Evolutionary conservation across 1,140 invertebrate species (phyloP).

Genomic region (Drosophila neocordata): DNA sequence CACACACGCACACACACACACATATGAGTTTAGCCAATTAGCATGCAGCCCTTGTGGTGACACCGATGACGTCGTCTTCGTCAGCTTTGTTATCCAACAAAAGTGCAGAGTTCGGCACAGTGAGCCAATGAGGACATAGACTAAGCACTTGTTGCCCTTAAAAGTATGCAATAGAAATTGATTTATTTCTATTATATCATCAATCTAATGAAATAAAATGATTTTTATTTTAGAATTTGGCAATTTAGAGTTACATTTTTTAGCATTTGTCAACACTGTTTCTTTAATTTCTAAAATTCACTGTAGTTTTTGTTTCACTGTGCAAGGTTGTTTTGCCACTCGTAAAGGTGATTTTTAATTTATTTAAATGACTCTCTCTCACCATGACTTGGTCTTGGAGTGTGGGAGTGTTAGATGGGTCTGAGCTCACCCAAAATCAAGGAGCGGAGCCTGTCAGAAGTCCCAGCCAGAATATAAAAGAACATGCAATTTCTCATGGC

Average conservation of each 20-base stretch:
- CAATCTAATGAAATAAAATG: too few species aligned
- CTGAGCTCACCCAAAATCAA: constrained; percentile 61
- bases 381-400: neutral
- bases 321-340: constrained; percentile 14
- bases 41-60: constrained; percentile 69
- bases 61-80: constrained; percentile 63
- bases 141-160: neutral
- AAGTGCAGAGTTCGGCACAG: constrained; percentile 37
- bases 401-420: neutral
- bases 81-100: neutral
- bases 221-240: too few species aligned
- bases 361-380: constrained; percentile 66
- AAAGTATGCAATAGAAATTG: neutral
- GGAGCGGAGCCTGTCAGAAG: constrained; percentile 31
- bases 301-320: neutral
- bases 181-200: neutral
- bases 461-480: constrained; percentile 23
- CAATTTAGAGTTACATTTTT: too few species aligned
- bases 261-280: too few species aligned
- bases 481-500: constrained; percentile 77
- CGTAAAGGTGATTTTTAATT: constrained; percentile 73
- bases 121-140: neutral
- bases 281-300: too few species aligned
- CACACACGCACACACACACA: neutral
- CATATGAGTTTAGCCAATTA: constrained; percentile 56